Conservation (phyloP, 2,888 invertebrate species). For the Alviniconcha strummeri region DNA sequence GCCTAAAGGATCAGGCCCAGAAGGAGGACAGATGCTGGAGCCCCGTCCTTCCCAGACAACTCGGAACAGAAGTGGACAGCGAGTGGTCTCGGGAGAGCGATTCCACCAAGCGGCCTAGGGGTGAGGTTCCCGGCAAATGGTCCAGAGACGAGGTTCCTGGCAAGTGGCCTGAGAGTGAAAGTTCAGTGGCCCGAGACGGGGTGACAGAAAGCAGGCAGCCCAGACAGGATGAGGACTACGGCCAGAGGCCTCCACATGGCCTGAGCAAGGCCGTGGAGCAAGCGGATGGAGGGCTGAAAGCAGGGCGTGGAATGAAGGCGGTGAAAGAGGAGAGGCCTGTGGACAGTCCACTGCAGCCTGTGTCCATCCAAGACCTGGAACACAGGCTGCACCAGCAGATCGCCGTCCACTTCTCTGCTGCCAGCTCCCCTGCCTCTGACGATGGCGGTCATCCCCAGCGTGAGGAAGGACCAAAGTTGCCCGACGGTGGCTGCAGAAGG, state of each 20-base stretch:
- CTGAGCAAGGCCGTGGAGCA: too few relatives aligned
- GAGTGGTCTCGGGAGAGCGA: not conserved
- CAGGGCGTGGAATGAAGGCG: too few relatives aligned
- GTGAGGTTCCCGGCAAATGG: not conserved
- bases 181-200: too few relatives aligned
- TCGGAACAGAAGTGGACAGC: not conserved
- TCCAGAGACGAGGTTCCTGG: not conserved
- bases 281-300: too few relatives aligned
- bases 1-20: too few relatives aligned
- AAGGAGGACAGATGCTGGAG: not conserved
- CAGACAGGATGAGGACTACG: too few relatives aligned
- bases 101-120: not conserved
- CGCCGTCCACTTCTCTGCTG: not conserved
- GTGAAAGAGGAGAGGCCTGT: too few relatives aligned
- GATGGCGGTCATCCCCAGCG: not conserved
- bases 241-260: too few relatives aligned
- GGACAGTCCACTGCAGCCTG: not conserved
- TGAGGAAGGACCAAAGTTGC: not conserved
- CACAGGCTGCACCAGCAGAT: slow-evolving; percentile 1
- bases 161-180: not conserved
- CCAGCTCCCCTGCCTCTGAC: not conserved
- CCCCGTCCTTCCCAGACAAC: not conserved
- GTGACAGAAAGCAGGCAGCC: too few relatives aligned
- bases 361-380: slow-evolving; percentile 22
- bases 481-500: not conserved